phyloP scores from a whole-genome alignment of 1,140 invertebrate species.

The Aradophagus sp. region DNA sequence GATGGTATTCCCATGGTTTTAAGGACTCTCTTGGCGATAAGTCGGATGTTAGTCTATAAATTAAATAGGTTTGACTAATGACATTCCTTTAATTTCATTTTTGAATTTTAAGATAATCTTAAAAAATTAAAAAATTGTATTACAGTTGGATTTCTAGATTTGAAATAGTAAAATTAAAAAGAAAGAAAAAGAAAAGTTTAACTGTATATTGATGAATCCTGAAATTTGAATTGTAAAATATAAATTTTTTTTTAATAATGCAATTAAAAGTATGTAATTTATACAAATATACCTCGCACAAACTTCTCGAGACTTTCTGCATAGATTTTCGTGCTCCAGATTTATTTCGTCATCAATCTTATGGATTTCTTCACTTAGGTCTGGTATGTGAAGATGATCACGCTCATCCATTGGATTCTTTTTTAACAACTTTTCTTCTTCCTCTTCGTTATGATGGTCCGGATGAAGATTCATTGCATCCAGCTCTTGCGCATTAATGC shows the following conservation, averaged over 20 bases:
- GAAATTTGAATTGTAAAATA: not conserved
- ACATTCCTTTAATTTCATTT: no score
- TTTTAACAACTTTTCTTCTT: slow-evolving; percentile 10
- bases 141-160: no score
- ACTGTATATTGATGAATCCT: no score
- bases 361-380: slow-evolving; percentile 12
- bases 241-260: not conserved
- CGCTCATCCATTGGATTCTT: slow-evolving; percentile 11
- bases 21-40: slow-evolving; percentile 5
- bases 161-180: not conserved
- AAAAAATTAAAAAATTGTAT: no score
- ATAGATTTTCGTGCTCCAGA: slow-evolving; percentile 31
- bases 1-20: not conserved
- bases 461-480: slow-evolving; percentile 4
- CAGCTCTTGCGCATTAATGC: slow-evolving; percentile 7
- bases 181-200: not conserved
- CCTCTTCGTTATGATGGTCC: slow-evolving; percentile 3
- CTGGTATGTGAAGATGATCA: slow-evolving; percentile 5
- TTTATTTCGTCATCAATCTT: slow-evolving; percentile 7
- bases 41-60: slow-evolving; percentile 21
- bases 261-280: no score
- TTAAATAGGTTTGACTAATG: slow-evolving; percentile 2
- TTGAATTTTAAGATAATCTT: no score
- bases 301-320: slow-evolving; percentile 42
- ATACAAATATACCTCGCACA: slow-evolving; percentile 38